Base-by-base conservation (phyloP, 2,888 invertebrate genomes). In the Cinara cedri region DNA sequence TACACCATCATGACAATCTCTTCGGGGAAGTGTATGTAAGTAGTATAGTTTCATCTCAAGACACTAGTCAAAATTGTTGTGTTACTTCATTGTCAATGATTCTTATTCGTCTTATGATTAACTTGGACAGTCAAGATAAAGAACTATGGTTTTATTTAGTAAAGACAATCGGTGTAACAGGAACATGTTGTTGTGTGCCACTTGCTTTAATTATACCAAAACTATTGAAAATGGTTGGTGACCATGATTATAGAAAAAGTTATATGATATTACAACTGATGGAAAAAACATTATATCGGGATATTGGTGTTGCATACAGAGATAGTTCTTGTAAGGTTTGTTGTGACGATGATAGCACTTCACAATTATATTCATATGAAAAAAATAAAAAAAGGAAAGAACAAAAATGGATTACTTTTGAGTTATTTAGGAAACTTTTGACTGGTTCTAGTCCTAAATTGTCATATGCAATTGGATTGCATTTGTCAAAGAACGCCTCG, bases 121-220 rank as follows among this genome's bases (percentile, higher is more conserved):
- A 83, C 19, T 81, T 82, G n/a, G 83, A 83, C 21, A 81, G 82
- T 49, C 72, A 81, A 9, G 82, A 83, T 34, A 82, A 81, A 21
- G 83, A 83, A 71, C 71, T 83, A 21, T 78, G 78, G 78, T 78
- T 78, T 70, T 78, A 78, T 70, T 60, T 78, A 34, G 78, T 60
- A 10, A 78, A 78, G 42, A 82, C 82, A 10, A 78, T 83, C 8
- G 81, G 82, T 57, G 82, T 83, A 1, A 81, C 90, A 0, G 90
- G 90, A 1, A 89, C 88, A 0, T 91, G 91, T 83, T 91, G 90
- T 84, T 91, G 91, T 83, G 89, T 90, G 83, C 88, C 90, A 0
- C 87, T 89, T 0, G 74, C 81, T 57, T 80, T 80, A 44, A 82
- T 83, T 34, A 80, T 84, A 57, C 82, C 83, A 21, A 82, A 83